phyloP scores from a whole-genome alignment of 1,140 invertebrate genomes.

The Solen grandis region DNA sequence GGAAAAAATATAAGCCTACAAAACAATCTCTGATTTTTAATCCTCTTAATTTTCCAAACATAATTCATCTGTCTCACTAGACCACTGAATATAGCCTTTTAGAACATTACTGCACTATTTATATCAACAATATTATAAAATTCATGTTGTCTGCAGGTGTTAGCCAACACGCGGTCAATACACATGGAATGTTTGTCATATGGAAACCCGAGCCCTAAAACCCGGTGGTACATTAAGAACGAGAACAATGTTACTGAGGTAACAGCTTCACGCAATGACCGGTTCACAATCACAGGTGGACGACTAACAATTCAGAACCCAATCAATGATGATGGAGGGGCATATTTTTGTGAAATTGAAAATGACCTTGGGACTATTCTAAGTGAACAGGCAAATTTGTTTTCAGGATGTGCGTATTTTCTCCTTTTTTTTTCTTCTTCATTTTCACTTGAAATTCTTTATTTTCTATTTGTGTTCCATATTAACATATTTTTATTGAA shows the following conservation, averaged over 20 bases:
- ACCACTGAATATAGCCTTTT: background rate
- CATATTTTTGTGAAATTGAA: background rate
- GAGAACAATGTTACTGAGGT: background rate
- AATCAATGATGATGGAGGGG: background rate
- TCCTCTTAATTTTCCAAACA: background rate
- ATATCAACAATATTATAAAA: background rate
- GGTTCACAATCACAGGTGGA: background rate
- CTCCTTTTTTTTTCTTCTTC: no score
- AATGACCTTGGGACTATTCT: background rate
- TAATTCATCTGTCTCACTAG: background rate
- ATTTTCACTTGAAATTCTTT: no score
- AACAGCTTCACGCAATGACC: background rate
- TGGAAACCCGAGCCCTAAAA: background rate
- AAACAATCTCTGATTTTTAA: background rate
- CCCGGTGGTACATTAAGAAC: background rate
- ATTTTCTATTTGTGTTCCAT: no score
- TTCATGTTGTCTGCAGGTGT: background rate
- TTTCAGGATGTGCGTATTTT: background rate
- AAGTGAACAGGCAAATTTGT: background rate
- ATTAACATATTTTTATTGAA: no score
- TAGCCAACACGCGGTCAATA: no score
- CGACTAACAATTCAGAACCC: background rate
- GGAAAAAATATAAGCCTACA: background rate
- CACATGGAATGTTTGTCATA: background rate
- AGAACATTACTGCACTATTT: background rate